Percentiles rank a stretch among this genome's conserved stretches.
Evolutionary conservation across 2,113 vertebrate species (phyloP).

Genomic region (Syrrhaptes paradoxus): DNA sequence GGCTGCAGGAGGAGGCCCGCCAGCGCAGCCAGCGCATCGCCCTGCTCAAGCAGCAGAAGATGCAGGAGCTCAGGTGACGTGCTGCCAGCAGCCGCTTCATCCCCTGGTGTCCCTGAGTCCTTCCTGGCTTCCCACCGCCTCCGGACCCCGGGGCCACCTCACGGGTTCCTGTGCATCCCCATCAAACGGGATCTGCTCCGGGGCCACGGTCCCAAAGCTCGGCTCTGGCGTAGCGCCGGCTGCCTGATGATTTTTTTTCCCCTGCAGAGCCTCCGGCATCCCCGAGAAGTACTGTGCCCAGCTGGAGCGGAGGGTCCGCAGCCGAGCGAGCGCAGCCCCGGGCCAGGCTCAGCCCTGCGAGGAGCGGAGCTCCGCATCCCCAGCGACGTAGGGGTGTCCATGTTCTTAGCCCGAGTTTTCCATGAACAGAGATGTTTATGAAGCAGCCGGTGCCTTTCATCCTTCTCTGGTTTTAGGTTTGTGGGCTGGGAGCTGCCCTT

Average conservation of each 20-base stretch:
- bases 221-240: background rate
- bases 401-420: background rate
- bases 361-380: too few species aligned
- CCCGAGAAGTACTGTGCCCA: slow-evolving; percentile 85
- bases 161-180: background rate
- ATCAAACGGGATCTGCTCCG: fast-evolving
- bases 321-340: background rate
- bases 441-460: background rate
- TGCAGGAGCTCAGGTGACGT: slow-evolving; percentile 84
- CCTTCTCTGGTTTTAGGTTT: background rate
- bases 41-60: slow-evolving; percentile 83
- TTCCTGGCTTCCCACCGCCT: background rate
- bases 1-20: slow-evolving; percentile 75
- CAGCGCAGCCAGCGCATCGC: slow-evolving; percentile 73
- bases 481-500: background rate
- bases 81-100: fast-evolving
- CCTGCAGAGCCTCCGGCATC: slow-evolving; percentile 79
- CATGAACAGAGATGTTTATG: background rate
- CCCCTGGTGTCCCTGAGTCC: background rate
- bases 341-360: background rate
- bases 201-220: background rate
- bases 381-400: background rate
- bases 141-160: background rate
- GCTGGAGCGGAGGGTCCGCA: slow-evolving; percentile 76
- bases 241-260: background rate